These are phyloP conservation scores for Gallinago media DNA, from an alignment of 2,113 vertebrate species.

Conservation along the genomic window DNA sequence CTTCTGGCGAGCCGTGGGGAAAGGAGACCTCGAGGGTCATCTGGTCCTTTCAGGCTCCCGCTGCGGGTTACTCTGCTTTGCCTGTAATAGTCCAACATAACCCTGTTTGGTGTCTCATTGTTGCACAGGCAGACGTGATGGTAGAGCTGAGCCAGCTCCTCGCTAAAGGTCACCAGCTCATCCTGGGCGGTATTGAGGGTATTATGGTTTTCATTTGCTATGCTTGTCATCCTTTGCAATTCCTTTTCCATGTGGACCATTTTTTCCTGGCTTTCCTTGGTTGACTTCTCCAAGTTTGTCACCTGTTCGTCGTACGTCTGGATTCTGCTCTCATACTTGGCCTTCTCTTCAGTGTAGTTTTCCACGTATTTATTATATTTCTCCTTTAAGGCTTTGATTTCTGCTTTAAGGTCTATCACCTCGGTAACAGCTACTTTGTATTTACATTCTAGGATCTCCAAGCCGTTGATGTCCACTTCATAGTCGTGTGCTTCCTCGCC, in stretches of 20 bases:
- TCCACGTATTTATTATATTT: conserved; percentile 93
- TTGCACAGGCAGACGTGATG: conserved; percentile 98
- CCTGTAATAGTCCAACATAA: conserved; percentile 98
- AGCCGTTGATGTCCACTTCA: conserved; percentile 87
- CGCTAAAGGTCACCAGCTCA: conserved; percentile 95
- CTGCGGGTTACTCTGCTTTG: conserved; percentile 92
- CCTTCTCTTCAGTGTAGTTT: conserved; percentile 86
- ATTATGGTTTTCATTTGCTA: conserved; percentile 89
- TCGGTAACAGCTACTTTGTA: conserved; percentile 97
- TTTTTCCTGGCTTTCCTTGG: conserved; percentile 86
- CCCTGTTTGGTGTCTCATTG: conserved; percentile 96
- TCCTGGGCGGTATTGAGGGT: conserved; percentile 95
- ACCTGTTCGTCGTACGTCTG: conserved; percentile 86
- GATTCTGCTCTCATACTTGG: conserved; percentile 83
- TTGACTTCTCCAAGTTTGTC: conserved; percentile 83
- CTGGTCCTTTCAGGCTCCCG: conserved; percentile 91
- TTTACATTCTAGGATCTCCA: conserved; percentile 95
- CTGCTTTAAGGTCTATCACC: conserved; percentile 96
- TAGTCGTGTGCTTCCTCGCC: conserved; percentile 83
- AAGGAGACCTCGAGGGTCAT: conserved; percentile 90
- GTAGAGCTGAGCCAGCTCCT: conserved; percentile 97
- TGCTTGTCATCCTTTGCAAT: conserved; percentile 80
- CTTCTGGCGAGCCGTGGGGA: conserved; percentile 90
- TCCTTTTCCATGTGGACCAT: conserved; percentile 88
- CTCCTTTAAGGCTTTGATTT: conserved; percentile 96